Percentiles rank a stretch among this genome's conserved stretches.
phyloP scores from a whole-genome alignment of 2,113 vertebrate species.

The Poeciliopsis prolifica region DNA sequence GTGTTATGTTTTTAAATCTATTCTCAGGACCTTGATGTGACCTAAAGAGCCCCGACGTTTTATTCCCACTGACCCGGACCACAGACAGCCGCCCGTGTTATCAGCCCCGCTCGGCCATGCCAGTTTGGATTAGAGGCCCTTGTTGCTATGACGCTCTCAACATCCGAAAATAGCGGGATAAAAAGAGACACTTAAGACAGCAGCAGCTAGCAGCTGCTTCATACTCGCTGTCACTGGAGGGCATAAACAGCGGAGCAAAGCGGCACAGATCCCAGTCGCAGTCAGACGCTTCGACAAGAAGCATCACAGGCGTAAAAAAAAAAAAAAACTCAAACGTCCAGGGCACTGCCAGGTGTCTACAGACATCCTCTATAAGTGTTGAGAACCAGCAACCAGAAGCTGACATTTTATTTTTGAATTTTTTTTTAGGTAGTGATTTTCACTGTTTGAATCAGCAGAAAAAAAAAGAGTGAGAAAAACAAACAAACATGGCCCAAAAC shows the following conservation, averaged over 20 bases:
- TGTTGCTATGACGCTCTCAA: conserved; percentile 50
- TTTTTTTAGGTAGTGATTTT: conserved; percentile 12
- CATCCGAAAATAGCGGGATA: conserved; percentile 77
- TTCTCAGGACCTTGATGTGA: neutral
- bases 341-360: conserved; percentile 1
- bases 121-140: conserved; percentile 55
- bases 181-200: conserved; percentile 63
- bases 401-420: conserved; percentile 1
- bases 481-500: conserved; percentile 63
- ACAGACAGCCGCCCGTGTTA: conserved; percentile 13
- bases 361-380: neutral
- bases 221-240: conserved; percentile 35
- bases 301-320: conserved; percentile 5
- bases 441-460: conserved; percentile 36
- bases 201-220: conserved; percentile 64
- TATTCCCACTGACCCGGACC: neutral
- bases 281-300: conserved; percentile 17
- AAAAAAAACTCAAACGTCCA: conserved; percentile 8
- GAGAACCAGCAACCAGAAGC: neutral
- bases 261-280: conserved; percentile 23
- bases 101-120: conserved; percentile 66
- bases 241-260: conserved; percentile 44
- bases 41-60: neutral
- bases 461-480: conserved; percentile 27
- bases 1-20: neutral